Evolutionary conservation across 2,888 invertebrate species (phyloP), one percentile per base, ranked within the genome.

Genomic region (Macrosoma leucophasiata): DNA sequence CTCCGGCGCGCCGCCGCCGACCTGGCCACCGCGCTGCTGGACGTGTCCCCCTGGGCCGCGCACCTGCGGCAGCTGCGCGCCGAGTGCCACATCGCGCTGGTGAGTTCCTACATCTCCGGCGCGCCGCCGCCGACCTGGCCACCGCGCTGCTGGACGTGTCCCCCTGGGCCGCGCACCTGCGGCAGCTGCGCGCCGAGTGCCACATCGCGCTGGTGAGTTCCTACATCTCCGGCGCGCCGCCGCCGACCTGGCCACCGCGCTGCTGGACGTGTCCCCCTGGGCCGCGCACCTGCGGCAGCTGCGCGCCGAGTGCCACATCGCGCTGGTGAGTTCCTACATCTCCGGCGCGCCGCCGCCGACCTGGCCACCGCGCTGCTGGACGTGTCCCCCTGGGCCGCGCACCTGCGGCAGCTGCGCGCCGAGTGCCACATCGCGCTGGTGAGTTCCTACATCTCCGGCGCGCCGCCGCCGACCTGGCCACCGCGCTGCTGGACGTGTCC

Each of bases 241-340:
- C n/a, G n/a, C n/a, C 1, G 84, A 81, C 22, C 62, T 75, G 2
- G 66, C 73, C 50, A 51, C 85, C 36, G 91, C 92, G 1, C 89
- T 95, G 50, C 87, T 97, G 17, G 95, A 96, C 68, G 78, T 87
- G 13, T 94, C 96, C 56, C 97, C 98, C 1, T 98, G 98, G 49
- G 88, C 93, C 60, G 72, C 86, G 31, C 62, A 87, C 35, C 91
- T 91, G 0, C 88, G 93, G 48, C 85, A 88, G 39, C 75, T 86
- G 60, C 89, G 84, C 3, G 64, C 62, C 0, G 88, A 90, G 58
- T 82, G 78, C 65, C 67, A 79, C 37, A 84, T 85, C 1, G 89
- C 88, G 19, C 85, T 85, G 63, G 84, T 84, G 30, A 55, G 58
- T 41, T 4, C 26, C 5, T n/a, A n/a, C n/a, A n/a, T n/a, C n/a